A percentile compares a stretch with the other conserved stretches of the same genome.
Conservation (phyloP, 2,797 vertebrate genomes). For the Vultur gryphus region DNA sequence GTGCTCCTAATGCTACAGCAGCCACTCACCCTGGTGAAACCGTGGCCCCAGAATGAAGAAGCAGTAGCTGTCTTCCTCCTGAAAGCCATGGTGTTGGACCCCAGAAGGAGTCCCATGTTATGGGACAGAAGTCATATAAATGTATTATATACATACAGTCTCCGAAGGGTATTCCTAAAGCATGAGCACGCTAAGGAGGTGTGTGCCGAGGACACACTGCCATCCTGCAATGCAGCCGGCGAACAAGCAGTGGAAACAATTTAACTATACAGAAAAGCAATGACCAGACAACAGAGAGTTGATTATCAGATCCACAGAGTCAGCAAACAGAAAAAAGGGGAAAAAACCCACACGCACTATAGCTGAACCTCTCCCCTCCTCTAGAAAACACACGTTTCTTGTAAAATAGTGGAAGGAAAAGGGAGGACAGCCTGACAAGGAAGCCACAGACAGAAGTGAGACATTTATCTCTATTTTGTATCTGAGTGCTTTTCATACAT, state of each 20-base stretch:
- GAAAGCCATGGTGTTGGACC: background rate
- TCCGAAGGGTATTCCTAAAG: background rate
- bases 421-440: background rate
- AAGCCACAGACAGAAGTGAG: background rate
- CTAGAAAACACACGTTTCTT: background rate
- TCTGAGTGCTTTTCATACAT: background rate
- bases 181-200: background rate
- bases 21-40: background rate
- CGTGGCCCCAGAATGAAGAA: background rate
- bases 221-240: background rate
- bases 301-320: background rate
- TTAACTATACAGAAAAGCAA: background rate
- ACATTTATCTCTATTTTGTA: background rate
- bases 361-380: background rate
- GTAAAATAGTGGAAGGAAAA: background rate
- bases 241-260: background rate
- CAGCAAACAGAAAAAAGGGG: background rate
- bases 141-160: accelerated
- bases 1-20: background rate
- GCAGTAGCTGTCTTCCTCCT: background rate
- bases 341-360: background rate
- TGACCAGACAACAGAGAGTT: background rate
- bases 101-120: background rate
- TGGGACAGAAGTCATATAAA: background rate
- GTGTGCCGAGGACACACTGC: background rate